Evolutionary conservation across 2,888 invertebrate species (phyloP).

Genomic region (Cryptosula pallasiana): DNA sequence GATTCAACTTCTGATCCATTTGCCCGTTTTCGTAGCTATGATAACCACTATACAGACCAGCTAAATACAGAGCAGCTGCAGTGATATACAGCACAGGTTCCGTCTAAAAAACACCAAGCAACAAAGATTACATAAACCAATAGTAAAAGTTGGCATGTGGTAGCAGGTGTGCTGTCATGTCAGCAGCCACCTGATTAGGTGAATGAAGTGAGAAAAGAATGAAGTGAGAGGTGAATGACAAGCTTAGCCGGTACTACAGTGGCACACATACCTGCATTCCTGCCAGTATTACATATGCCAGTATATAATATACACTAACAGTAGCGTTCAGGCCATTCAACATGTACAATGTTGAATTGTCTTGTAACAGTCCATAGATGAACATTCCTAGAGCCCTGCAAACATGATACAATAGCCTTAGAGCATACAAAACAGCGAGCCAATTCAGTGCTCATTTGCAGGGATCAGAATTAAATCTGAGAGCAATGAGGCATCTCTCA

Average conservation of each 20-base stretch:
- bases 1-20: background rate
- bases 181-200: too few species aligned
- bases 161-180: too few species aligned
- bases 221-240: too few species aligned
- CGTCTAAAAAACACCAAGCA: background rate
- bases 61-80: background rate
- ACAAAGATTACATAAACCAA: too few species aligned
- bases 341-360: background rate
- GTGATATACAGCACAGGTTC: background rate
- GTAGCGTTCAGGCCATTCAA: background rate
- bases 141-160: too few species aligned
- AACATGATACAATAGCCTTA: too few species aligned
- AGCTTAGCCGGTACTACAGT: too few species aligned
- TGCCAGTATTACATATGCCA: background rate
- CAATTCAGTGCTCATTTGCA: too few species aligned
- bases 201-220: too few species aligned
- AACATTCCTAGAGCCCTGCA: conserved; percentile 1
- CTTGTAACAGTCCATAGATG: background rate
- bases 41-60: background rate
- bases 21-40: background rate
- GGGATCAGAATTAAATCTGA: too few species aligned
- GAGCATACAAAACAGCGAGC: too few species aligned
- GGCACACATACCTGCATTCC: background rate
- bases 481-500: too few species aligned
- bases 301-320: background rate